phyloP scores from a whole-genome alignment of 2,113 vertebrate species.

The Hipposideros armiger region DNA sequence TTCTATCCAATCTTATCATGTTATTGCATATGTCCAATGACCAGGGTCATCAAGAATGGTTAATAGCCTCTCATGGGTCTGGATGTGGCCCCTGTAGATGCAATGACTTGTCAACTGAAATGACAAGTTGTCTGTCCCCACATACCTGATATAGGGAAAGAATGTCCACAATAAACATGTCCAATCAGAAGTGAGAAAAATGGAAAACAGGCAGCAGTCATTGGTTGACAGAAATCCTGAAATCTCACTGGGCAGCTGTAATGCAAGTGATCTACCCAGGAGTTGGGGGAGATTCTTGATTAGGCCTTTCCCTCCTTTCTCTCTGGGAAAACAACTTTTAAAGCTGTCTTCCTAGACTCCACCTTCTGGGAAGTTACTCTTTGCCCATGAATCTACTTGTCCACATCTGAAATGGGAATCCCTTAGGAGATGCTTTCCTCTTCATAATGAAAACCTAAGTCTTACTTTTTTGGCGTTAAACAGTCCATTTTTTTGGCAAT shows the following conservation, averaged over 20 bases:
- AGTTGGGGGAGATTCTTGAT: not conserved
- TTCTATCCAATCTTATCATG: not conserved
- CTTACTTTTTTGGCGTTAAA: not conserved
- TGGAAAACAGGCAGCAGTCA: not conserved
- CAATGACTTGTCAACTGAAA: not conserved
- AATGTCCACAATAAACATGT: not conserved
- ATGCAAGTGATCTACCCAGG: not conserved
- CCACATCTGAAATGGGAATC: not conserved
- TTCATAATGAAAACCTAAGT: not conserved
- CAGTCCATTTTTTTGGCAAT: not conserved
- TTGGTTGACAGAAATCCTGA: not conserved
- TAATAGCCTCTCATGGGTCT: not conserved
- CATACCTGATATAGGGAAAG: rapidly evolving
- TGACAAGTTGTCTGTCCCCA: not conserved
- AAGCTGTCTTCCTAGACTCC: not conserved
- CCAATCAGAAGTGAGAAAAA: not conserved
- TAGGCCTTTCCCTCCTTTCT: not conserved
- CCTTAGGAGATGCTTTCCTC: not conserved
- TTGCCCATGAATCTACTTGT: not conserved
- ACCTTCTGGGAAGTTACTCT: not conserved
- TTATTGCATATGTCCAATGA: not conserved
- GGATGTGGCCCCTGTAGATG: no score
- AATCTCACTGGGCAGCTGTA: not conserved
- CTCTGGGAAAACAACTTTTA: not conserved
- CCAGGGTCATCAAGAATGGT: not conserved